phyloP scores from a whole-genome alignment of 2,888 invertebrate species.

The Eupithecia pulchellata region DNA sequence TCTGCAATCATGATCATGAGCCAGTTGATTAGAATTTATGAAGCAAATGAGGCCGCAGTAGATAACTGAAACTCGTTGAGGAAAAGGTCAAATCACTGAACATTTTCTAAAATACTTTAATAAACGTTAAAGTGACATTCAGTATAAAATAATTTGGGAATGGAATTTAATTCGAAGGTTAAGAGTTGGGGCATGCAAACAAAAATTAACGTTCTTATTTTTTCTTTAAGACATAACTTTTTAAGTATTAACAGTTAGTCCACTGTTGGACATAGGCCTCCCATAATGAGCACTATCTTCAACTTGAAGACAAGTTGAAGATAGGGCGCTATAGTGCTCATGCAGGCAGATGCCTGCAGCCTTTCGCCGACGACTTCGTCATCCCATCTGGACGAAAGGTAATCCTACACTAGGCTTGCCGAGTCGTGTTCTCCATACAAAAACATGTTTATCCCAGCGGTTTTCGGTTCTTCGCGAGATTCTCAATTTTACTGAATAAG shows the following conservation, averaged over 20 bases:
- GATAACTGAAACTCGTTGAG: not conserved
- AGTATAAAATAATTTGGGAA: slow-evolving; percentile 40
- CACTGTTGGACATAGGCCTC: too few species aligned
- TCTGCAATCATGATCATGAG: not conserved
- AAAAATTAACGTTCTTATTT: not conserved
- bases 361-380: too few species aligned
- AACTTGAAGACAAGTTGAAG: too few species aligned
- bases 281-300: too few species aligned
- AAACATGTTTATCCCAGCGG: too few species aligned
- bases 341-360: too few species aligned
- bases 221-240: not conserved
- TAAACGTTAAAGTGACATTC: slow-evolving; percentile 27
- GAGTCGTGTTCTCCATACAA: too few species aligned
- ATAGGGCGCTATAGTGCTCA: too few species aligned
- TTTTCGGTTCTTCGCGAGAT: not conserved
- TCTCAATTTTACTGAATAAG: not conserved
- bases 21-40: not conserved
- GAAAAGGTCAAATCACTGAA: not conserved
- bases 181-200: not conserved
- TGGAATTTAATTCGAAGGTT: slow-evolving; percentile 32
- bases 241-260: too few species aligned
- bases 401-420: too few species aligned
- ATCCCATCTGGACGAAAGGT: too few species aligned
- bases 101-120: not conserved
- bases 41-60: not conserved